Conservation (phyloP, 2,888 invertebrate species). For the Polyploca ridens region DNA sequence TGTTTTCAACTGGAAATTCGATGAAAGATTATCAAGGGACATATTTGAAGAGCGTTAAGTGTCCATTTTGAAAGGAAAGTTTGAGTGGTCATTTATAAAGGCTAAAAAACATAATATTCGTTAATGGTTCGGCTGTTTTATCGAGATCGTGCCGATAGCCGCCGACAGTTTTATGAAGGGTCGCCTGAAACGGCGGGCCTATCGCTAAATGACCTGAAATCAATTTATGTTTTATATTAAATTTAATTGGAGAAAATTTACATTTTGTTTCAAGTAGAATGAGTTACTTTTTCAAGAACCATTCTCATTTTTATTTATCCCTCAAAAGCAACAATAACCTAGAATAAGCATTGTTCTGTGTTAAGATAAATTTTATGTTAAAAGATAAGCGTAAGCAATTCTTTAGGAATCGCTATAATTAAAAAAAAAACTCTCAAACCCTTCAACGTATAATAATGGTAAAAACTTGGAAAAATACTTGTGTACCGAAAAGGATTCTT, state of each 20-base stretch:
- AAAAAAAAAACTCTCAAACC: neutral
- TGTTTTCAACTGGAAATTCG: neutral
- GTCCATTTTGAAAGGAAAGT: conserved; percentile 31
- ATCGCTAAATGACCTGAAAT: conserved; percentile 13
- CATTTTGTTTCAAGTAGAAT: too few relatives aligned
- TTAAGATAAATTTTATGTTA: neutral
- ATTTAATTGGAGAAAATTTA: too few relatives aligned
- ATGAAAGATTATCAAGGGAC: conserved; percentile 1
- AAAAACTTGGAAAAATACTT: conserved; percentile 6
- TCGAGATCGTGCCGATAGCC: conserved; percentile 26
- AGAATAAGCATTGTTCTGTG: neutral
- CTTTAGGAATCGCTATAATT: neutral
- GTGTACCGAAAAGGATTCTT: conserved; percentile 1
- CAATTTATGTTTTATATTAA: conserved; percentile 6
- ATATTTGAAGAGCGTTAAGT: conserved; percentile 31
- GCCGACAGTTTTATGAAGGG: conserved; percentile 31
- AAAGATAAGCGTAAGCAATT: conserved; percentile 4
- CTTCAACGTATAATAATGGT: conserved; percentile 7
- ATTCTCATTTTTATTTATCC: neutral
- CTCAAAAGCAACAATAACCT: neutral
- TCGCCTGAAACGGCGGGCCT: conserved; percentile 20
- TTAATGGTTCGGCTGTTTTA: conserved; percentile 37
- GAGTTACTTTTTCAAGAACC: too few relatives aligned
- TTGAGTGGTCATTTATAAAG: conserved; percentile 33
- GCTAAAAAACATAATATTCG: conserved; percentile 38